Evolutionary conservation across 2,888 invertebrate species (phyloP).

Genomic region (Philonicus albiceps): DNA sequence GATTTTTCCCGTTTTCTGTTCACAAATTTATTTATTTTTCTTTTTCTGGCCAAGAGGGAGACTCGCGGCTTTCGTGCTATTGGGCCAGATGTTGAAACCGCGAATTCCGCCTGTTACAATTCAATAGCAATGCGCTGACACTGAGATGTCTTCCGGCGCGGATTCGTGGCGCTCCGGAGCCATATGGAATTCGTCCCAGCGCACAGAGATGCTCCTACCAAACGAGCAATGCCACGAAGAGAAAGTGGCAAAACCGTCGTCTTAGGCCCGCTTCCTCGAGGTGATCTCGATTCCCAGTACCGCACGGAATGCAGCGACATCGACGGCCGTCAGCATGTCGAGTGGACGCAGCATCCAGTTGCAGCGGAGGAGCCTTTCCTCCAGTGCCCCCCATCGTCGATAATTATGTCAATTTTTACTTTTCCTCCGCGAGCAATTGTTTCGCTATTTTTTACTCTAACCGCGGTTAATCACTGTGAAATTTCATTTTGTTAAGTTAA

Average conservation of each 20-base stretch:
- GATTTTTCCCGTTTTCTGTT: constrained; percentile 27
- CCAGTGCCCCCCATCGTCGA: background rate
- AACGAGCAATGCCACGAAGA: constrained; percentile 42
- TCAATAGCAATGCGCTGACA: constrained; percentile 25
- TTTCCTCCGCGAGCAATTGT: background rate
- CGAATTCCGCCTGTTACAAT: constrained; percentile 18
- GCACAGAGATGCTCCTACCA: background rate
- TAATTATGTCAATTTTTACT: constrained; percentile 19
- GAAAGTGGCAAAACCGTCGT: constrained; percentile 45
- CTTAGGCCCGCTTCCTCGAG: constrained; percentile 29
- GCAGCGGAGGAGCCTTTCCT: background rate
- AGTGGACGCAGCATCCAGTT: background rate
- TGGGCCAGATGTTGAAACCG: constrained; percentile 21
- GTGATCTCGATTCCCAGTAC: background rate
- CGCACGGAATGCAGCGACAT: background rate
- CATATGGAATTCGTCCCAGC: background rate
- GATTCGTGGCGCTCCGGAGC: background rate
- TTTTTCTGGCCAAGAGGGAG: constrained; percentile 1
- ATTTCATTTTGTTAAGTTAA: background rate
- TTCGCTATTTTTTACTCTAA: background rate
- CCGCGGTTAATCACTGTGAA: background rate
- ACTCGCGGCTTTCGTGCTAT: background rate
- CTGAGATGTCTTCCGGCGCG: background rate
- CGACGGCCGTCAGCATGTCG: background rate
- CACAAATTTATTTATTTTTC: no score